Percentiles rank a stretch among this genome's conserved stretches.
Conservation (phyloP, 2,113 vertebrate species). For the Dasyurus viverrinus region DNA sequence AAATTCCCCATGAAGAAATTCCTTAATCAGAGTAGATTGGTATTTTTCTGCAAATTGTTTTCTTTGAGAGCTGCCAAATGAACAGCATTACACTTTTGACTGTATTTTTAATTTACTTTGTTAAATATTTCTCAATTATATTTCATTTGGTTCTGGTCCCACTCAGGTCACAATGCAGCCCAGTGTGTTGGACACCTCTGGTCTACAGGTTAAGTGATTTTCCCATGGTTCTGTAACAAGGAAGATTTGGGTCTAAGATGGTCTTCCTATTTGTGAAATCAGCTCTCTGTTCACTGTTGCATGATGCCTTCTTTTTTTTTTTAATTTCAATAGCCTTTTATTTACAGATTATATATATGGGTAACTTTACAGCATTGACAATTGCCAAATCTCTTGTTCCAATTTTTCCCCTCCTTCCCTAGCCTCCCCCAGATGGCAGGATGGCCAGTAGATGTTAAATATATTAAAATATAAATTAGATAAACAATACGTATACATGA, state of each 20-base stretch:
- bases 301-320: not conserved
- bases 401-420: too few relatives aligned
- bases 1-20: not conserved
- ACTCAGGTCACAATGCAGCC: not conserved
- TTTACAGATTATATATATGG: too few relatives aligned
- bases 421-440: too few relatives aligned
- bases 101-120: not conserved
- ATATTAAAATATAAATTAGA: too few relatives aligned
- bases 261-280: not conserved
- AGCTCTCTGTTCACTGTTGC: not conserved
- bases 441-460: too few relatives aligned
- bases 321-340: too few relatives aligned
- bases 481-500: too few relatives aligned
- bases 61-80: not conserved
- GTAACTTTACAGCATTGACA: too few relatives aligned
- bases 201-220: not conserved
- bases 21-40: not conserved
- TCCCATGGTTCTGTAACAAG: too few relatives aligned
- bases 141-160: not conserved
- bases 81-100: not conserved
- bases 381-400: too few relatives aligned
- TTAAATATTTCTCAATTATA: not conserved
- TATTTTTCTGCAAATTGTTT: not conserved
- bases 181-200: not conserved
- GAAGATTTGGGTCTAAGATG: not conserved